Percentiles rank a stretch among this genome's conserved stretches.
These are phyloP conservation scores for Nemoura dubitans DNA, from an alignment of 2,888 invertebrate genomes.

Conservation along the genomic window DNA sequence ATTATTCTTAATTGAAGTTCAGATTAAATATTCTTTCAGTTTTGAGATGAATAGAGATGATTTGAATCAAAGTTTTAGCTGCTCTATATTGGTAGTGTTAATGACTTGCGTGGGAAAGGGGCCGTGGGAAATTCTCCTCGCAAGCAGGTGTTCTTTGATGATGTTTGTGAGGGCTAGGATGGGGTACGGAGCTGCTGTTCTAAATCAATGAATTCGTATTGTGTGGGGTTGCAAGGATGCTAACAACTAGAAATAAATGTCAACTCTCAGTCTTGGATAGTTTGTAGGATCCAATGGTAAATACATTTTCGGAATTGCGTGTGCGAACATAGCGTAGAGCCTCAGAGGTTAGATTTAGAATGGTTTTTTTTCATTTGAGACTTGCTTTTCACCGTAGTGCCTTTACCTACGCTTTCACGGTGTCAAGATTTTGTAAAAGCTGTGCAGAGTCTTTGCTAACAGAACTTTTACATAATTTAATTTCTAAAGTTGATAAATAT, in stretches of 20 bases:
- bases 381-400: not conserved
- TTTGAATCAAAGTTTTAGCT: conserved; percentile 27
- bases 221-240: conserved; percentile 40
- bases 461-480: not conserved
- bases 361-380: not conserved
- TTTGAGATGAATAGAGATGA: conserved; percentile 3
- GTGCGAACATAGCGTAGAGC: not conserved
- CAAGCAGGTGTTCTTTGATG: conserved; percentile 81
- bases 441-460: not conserved
- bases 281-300: not conserved
- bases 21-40: not conserved
- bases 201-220: conserved; percentile 51
- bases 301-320: not conserved
- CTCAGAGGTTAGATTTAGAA: not conserved
- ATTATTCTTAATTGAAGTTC: not conserved
- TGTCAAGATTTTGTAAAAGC: not conserved
- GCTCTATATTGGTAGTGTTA: conserved; percentile 47
- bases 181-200: conserved; percentile 48
- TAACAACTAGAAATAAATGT: not conserved
- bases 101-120: conserved; percentile 52
- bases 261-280: not conserved
- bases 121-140: conserved; percentile 71
- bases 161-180: conserved; percentile 51
- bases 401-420: too few relatives aligned
- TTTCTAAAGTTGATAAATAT: not conserved